Evolutionary conservation across 2,113 vertebrate species (phyloP).

Genomic region (Chloebia gouldiae): DNA sequence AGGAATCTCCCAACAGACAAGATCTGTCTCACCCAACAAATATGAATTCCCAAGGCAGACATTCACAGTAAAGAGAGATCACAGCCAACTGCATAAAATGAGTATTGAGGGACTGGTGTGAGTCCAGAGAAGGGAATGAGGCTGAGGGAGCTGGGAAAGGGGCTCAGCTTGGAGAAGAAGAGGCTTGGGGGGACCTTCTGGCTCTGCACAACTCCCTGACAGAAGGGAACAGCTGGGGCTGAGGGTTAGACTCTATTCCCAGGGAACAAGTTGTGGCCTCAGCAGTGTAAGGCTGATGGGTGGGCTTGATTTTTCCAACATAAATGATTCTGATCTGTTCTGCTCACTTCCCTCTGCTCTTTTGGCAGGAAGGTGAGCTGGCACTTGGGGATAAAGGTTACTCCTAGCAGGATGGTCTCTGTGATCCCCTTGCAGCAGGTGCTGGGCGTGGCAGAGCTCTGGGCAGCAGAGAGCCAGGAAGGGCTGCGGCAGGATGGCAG

Average conservation of each 20-base stretch:
- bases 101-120: not conserved
- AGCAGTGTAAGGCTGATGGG: not conserved
- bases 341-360: not conserved
- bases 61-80: not conserved
- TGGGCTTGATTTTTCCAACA: not conserved
- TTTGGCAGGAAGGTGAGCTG: not conserved
- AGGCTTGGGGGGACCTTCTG: not conserved
- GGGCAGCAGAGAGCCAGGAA: not conserved
- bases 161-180: not conserved
- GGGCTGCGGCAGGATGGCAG: accelerated
- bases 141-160: not conserved
- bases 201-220: not conserved
- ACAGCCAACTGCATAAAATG: not conserved
- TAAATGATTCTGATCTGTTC: not conserved
- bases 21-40: not conserved
- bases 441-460: not conserved
- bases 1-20: not conserved
- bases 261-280: not conserved
- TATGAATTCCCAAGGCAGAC: not conserved
- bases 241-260: not conserved
- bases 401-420: not conserved
- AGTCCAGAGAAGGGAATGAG: accelerated
- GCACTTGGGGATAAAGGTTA: not conserved
- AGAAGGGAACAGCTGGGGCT: not conserved
- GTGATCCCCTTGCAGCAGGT: not conserved